Conservation (phyloP, 2,888 invertebrate species). For the Pyrrhia umbra region DNA sequence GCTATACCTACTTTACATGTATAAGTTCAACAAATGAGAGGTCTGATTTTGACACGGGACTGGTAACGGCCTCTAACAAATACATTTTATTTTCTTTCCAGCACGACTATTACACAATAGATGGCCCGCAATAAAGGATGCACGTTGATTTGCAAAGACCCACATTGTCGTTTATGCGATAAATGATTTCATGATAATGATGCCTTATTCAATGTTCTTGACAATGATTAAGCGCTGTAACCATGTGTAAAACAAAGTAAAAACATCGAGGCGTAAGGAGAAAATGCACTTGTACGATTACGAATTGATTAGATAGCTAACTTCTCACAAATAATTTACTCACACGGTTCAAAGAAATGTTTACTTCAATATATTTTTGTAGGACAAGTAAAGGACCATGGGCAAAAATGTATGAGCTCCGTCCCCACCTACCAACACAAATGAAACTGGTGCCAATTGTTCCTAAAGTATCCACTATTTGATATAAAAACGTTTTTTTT, state of each 20-base stretch:
- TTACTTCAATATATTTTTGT: constrained; percentile 25
- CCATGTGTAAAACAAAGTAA: constrained; percentile 27
- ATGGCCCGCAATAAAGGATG: constrained; percentile 24
- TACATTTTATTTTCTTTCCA: constrained; percentile 66
- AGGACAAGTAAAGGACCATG: background rate
- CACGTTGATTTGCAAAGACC: constrained; percentile 44
- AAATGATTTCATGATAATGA: constrained; percentile 53
- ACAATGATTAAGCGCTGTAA: constrained; percentile 46
- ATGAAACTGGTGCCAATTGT: too few relatives aligned
- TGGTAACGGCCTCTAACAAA: constrained; percentile 56
- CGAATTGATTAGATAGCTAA: constrained; percentile 44
- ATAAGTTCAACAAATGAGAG: constrained; percentile 28
- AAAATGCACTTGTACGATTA: constrained; percentile 34
- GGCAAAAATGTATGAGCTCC: too few relatives aligned
- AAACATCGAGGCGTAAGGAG: constrained; percentile 26
- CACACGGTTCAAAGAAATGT: constrained; percentile 52
- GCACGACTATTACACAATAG: constrained; percentile 47
- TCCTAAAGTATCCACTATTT: too few relatives aligned
- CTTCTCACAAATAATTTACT: constrained; percentile 41
- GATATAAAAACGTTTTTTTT: too few relatives aligned
- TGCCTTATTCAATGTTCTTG: constrained; percentile 52
- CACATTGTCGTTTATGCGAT: constrained; percentile 35
- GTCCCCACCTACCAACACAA: too few relatives aligned
- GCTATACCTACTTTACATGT: constrained; percentile 13
- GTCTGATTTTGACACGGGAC: constrained; percentile 77